Evolutionary conservation across 2,888 invertebrate genomes (phyloP).

Genomic region (Palloptera scutellata): DNA sequence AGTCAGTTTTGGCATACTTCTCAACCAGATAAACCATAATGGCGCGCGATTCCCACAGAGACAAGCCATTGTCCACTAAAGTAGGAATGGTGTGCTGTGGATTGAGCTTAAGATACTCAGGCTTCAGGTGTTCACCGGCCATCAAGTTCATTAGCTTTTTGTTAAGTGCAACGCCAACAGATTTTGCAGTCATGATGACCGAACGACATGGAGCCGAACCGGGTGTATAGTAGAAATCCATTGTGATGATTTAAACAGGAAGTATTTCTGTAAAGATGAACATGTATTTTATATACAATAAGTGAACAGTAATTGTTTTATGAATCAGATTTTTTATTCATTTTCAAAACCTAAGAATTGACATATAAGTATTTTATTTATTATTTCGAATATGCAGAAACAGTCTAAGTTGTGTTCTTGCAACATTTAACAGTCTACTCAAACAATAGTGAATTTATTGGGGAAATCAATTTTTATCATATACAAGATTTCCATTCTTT

Average conservation of each 20-base stretch:
- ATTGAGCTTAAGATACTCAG: slow-evolving; percentile 78
- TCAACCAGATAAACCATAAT: slow-evolving; percentile 81
- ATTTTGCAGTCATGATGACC: slow-evolving; percentile 72
- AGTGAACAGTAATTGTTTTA: too few relatives aligned
- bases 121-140: slow-evolving; percentile 73
- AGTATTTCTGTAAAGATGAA: not conserved
- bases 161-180: slow-evolving; percentile 72
- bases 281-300: too few relatives aligned
- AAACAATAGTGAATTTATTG: too few relatives aligned
- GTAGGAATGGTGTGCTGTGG: slow-evolving; percentile 88
- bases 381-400: too few relatives aligned
- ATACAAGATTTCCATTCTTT: too few relatives aligned
- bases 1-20: slow-evolving; percentile 81
- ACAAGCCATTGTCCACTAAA: slow-evolving; percentile 81
- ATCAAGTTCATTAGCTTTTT: slow-evolving; percentile 69
- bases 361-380: too few relatives aligned
- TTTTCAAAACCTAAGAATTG: too few relatives aligned
- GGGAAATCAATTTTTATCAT: too few relatives aligned
- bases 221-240: slow-evolving; percentile 73
- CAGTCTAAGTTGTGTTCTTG: too few relatives aligned
- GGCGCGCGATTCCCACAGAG: slow-evolving; percentile 84
- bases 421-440: too few relatives aligned
- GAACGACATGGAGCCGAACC: slow-evolving; percentile 74
- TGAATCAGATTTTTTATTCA: too few relatives aligned
- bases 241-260: slow-evolving; percentile 34